These are phyloP conservation scores for Cantharis lateralis DNA, from an alignment of 2,888 invertebrate species.

Conservation along the genomic window DNA sequence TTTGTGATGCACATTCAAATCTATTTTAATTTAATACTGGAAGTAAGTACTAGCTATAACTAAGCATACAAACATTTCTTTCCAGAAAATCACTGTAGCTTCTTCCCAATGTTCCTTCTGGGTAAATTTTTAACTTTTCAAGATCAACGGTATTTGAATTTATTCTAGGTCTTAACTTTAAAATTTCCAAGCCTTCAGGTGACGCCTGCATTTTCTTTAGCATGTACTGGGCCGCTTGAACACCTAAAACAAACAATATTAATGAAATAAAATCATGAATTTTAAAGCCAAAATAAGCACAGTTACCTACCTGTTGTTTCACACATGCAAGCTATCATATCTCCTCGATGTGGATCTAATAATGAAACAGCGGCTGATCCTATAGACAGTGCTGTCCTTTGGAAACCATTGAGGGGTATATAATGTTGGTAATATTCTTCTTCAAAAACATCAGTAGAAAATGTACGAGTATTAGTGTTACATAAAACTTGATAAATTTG, in stretches of 20 bases:
- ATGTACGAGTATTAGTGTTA: not conserved
- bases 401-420: slow-evolving; percentile 70
- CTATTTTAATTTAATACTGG: no score
- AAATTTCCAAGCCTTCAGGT: slow-evolving; percentile 77
- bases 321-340: slow-evolving; percentile 94
- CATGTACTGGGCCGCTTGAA: slow-evolving; percentile 72
- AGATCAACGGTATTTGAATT: slow-evolving; percentile 82
- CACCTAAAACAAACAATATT: slow-evolving; percentile 45
- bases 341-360: slow-evolving; percentile 79
- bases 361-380: slow-evolving; percentile 88
- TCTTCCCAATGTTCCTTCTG: slow-evolving; percentile 83
- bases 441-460: slow-evolving; percentile 55
- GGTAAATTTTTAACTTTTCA: slow-evolving; percentile 69
- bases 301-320: slow-evolving; percentile 82
- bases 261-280: not conserved
- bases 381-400: slow-evolving; percentile 76
- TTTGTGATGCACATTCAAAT: no score
- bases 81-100: slow-evolving; percentile 83
- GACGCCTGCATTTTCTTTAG: slow-evolving; percentile 74
- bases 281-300: not conserved
- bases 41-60: no score
- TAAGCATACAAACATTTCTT: slow-evolving; percentile 64
- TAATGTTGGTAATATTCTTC: slow-evolving; percentile 67
- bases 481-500: not conserved
- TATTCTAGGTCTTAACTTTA: slow-evolving; percentile 81